Evolutionary conservation across 2,113 vertebrate genomes (phyloP), one percentile per base, ranked within the genome.

Genomic region (Mesocricetus auratus): DNA sequence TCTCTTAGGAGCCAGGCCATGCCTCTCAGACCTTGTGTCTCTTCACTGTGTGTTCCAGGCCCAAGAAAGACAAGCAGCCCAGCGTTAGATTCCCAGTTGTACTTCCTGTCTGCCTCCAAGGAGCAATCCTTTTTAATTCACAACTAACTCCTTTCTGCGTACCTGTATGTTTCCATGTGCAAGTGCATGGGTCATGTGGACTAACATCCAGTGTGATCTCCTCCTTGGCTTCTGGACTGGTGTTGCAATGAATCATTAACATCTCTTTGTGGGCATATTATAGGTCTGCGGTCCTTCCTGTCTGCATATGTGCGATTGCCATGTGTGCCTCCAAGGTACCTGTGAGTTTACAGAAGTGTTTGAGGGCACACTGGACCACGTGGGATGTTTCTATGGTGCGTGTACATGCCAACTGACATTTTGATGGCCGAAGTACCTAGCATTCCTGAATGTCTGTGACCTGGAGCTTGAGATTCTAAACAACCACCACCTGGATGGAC

Each of bases 401-500:
- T 10, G 0, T 60, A 2, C 10, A 19, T 15, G 24, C 22, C 6
- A 26, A 10, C 13, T 29, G 58, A 31, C 42, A 17, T 19, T 19
- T 42, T 19, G 13, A 64, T 31, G 13, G 13, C 8, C 2, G 1
- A 31, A 9, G n/a, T 64, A n/a, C 24, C 1, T 24, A 45, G 26
- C 4, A 42, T 42, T 4, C 36, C 26, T 29, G 60, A 26, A 5
- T 64, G 1, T 29, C 5, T 31, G 58, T 62, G 56, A 42, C 1
- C 0, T 9, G 19, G 58, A 29, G 8, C n/a, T 31, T 16, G 58
- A 85, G 26, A 45, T 39, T 42, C 6, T 4, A 4, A 31, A 9
- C 3, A 45, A 17, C 3, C 79, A 31, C 39, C 1, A 4, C 3
- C 0, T 7, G 0, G 5, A 22, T 7, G 6, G 36, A 13, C 47